Base-by-base conservation (phyloP, 2,797 vertebrate genomes). In the Knipowitschia caucasica region DNA sequence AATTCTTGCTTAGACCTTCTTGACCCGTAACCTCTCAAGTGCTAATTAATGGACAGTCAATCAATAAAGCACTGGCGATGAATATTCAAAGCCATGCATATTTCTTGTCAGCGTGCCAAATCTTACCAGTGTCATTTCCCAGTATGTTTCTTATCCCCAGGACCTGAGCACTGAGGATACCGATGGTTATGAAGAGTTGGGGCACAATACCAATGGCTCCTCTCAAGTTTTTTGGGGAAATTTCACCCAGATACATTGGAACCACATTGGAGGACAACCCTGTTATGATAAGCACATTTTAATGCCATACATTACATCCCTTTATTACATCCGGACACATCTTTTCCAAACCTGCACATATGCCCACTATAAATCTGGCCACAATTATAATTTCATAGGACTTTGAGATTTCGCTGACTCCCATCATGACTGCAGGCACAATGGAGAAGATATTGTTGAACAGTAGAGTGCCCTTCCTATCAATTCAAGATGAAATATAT, bases 391-490 rank as follows among this genome's bases (percentile, higher is more conserved):
- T 89, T 82, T 99, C 96, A n/a, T 89, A 98, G 0, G 92, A 91
- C 45, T 71, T 70, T 42, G 89, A 83, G 0, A 81, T 40, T 59
- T 92, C 82, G 4, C 96, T 95, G 78, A 85, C 85, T 17, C 93
- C 94, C 95, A 98, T 98, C 42, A 98, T 87, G 69, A 97, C n/a
- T 1, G 95, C 94, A 0, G 96, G 92, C 53, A 82, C 50, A 0
- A 99, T 92, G 70, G 96, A 98, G 53, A 99, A 96, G 59, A 97
- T 58, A 67, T 99, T 99, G 84, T 98, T 98, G 71, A 97, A 90
- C 64, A 99, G 91, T 50, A 99, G 82, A 10, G 94, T 92, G 23
- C 96, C 95, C 71, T 94, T 99, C 71, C 96, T 99, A 81, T 50
- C n/a, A 6, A 6, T 25, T 23, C n/a, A n/a, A 12, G 14, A 1